Conservation (phyloP, 2,888 invertebrate species). For the Tetragonula carbonaria region DNA sequence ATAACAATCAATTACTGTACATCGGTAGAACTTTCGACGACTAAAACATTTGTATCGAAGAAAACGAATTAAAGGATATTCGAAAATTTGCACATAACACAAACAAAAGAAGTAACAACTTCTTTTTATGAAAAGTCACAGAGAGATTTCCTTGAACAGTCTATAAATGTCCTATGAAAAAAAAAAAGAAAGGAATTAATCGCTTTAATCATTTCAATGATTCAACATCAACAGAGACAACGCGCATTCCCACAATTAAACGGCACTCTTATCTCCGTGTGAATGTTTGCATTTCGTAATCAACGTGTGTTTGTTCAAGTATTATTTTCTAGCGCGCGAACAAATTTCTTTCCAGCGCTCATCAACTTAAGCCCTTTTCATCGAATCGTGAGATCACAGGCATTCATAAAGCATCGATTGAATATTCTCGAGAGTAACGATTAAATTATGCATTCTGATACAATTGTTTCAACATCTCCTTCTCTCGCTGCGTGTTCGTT, state of each 20-base stretch:
- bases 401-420: constrained; percentile 10
- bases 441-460: constrained; percentile 8
- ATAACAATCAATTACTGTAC: not conserved
- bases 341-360: not conserved
- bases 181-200: not conserved
- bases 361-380: constrained; percentile 9
- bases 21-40: not conserved
- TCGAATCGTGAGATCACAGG: not conserved
- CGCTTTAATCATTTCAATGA: not conserved
- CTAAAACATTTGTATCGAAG: not conserved
- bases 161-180: not conserved
- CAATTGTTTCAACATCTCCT: constrained; percentile 3
- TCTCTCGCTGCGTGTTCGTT: not conserved
- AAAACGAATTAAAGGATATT: not conserved
- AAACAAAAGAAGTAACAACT: not conserved
- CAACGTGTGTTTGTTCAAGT: constrained; percentile 18
- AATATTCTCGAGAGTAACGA: constrained; percentile 3
- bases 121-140: not conserved
- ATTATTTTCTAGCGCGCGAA: not conserved
- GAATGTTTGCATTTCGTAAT: constrained; percentile 17
- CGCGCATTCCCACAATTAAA: not conserved
- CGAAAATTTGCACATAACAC: not conserved
- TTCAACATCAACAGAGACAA: not conserved
- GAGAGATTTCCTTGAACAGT: not conserved
- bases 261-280: not conserved